These are phyloP conservation scores for Chroicocephalus ridibundus DNA, from an alignment of 2,113 vertebrate species.

Conservation along the genomic window DNA sequence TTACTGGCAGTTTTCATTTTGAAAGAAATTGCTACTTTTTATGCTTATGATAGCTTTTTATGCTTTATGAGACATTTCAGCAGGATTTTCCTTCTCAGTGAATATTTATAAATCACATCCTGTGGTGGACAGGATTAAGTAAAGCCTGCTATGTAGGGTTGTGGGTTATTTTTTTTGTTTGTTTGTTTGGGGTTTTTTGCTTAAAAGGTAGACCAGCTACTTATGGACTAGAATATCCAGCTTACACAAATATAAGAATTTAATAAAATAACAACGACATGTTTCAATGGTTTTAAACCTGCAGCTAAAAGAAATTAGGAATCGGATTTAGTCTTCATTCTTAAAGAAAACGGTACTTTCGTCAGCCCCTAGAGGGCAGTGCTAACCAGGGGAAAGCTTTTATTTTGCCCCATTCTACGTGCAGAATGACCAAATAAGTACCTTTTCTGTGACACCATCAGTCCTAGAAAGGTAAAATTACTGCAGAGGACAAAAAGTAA, in stretches of 20 bases:
- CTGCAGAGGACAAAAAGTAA: background rate
- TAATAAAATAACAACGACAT: background rate
- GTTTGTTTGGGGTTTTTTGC: background rate
- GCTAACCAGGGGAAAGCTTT: background rate
- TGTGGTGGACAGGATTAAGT: background rate
- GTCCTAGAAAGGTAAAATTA: background rate
- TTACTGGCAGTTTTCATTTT: background rate
- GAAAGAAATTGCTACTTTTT: background rate
- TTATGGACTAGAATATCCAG: background rate
- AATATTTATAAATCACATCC: background rate
- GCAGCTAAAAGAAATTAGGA: background rate
- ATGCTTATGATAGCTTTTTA: background rate
- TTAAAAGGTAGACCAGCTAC: background rate
- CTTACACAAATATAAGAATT: background rate
- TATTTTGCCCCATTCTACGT: background rate
- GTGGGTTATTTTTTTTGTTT: background rate
- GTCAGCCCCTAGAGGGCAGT: constrained; percentile 79
- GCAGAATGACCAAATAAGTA: background rate
- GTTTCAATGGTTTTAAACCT: background rate
- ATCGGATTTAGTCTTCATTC: background rate
- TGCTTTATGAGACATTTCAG: background rate
- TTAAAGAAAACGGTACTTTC: background rate
- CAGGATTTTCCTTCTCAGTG: background rate
- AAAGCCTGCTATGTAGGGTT: background rate
- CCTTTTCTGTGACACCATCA: background rate